Evolutionary conservation across 1,140 invertebrate species (phyloP), one percentile per base, ranked within the genome.

Genomic region (Whitmania pigra): DNA sequence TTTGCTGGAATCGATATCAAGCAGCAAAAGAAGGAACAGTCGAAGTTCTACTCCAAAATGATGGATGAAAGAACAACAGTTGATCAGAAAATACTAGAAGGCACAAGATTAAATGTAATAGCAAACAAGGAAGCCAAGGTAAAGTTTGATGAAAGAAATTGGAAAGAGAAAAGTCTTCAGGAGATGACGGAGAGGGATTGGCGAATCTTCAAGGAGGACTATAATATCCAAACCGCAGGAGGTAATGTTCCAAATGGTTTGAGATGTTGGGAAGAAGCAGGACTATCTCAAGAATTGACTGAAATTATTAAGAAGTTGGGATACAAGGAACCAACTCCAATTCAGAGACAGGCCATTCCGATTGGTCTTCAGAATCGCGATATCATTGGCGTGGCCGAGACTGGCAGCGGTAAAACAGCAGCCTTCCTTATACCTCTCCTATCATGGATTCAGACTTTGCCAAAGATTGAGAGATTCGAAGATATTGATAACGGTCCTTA

Each of bases 171-270:
- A 82, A 87, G 88, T 17, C 79, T 89, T 0, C 87, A 89, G 69
- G 94, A 99, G 83, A 99, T 99, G 97, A 94, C 91, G 17, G 95
- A 99, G 80, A 86, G 97, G 79, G 97, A 99, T 85, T 99, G 97
- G 97, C 87, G 97, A 80, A 99, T 99, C 77, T 99, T 99, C 79
- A 87, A 94, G 74, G 97, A 99, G 84, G 97, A 99, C 84, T 99
- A 96, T 79, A 99, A 96, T 79, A 99, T 99, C 63, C 91, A 93
- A 6, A 94, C 98, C 67, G 99, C 99, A 82, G 95, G 94, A 73
- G 97, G 97, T 0, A 88, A 88, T 78, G 96, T 99, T 78, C 95
- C 97, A 5, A 92, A 96, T 84, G 96, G 96, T 0, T 89, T 99
- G 66, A 84, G 97, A 20, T 88, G 85, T 53, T 99, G 97, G 97